phyloP scores from a whole-genome alignment of 2,888 invertebrate species.

The Aporophyla nigra region DNA sequence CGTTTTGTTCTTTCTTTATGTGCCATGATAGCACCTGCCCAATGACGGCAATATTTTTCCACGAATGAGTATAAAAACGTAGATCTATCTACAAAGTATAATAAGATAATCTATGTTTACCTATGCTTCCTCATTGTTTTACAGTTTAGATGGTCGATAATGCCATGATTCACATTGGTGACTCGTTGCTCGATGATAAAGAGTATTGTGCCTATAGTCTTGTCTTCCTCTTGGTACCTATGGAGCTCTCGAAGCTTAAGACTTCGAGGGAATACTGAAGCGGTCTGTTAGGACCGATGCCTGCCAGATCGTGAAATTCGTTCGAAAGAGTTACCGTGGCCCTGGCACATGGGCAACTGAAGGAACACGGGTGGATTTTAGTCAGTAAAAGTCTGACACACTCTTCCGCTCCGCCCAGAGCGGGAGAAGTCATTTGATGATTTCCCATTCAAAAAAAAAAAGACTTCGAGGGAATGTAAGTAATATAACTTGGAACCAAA shows the following conservation, averaged over 20 bases:
- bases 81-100: background rate
- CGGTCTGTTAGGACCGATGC: too few relatives aligned
- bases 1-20: constrained; percentile 29
- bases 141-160: constrained; percentile 19
- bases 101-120: constrained; percentile 22
- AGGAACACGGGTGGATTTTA: too few relatives aligned
- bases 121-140: constrained; percentile 26
- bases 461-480: too few relatives aligned
- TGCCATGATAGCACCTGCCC: constrained; percentile 23
- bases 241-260: background rate
- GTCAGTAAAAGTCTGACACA: too few relatives aligned
- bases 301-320: too few relatives aligned
- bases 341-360: too few relatives aligned
- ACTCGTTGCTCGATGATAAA: background rate
- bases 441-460: too few relatives aligned
- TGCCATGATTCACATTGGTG: constrained; percentile 7
- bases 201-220: background rate
- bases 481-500: background rate
- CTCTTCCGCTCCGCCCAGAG: too few relatives aligned
- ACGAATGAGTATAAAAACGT: background rate
- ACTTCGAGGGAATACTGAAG: too few relatives aligned
- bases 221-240: background rate
- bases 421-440: too few relatives aligned
- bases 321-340: too few relatives aligned
- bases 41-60: constrained; percentile 18